Conservation (phyloP, 2,888 invertebrate genomes). For the Clistopyga incitator region DNA sequence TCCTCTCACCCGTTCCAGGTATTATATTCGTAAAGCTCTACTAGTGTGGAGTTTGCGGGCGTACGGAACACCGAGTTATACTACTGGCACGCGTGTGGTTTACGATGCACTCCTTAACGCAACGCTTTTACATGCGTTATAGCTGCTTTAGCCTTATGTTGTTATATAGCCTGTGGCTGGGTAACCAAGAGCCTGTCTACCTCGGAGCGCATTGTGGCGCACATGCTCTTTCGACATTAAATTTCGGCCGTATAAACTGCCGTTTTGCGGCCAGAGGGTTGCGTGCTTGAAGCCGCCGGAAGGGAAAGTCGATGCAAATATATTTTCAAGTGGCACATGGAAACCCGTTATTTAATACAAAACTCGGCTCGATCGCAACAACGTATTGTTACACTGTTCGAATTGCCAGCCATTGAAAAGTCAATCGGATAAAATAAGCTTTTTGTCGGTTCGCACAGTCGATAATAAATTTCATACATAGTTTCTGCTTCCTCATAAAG, state of each 20-base stretch:
- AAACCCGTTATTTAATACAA: too few relatives aligned
- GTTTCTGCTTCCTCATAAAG: too few relatives aligned
- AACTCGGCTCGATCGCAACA: too few relatives aligned
- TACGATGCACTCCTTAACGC: constrained; percentile 60
- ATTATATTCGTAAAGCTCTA: constrained; percentile 5
- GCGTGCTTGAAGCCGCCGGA: background rate
- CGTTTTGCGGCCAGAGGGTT: constrained; percentile 11
- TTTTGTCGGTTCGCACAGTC: too few relatives aligned
- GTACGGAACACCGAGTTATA: constrained; percentile 51
- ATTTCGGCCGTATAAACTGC: constrained; percentile 40
- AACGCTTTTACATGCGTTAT: constrained; percentile 39
- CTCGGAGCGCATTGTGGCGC: constrained; percentile 40
- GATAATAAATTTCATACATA: too few relatives aligned
- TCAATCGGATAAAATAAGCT: too few relatives aligned
- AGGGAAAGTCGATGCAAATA: constrained; percentile 3
- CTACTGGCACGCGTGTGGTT: constrained; percentile 57
- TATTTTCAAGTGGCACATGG: too few relatives aligned
- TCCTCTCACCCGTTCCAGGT: constrained; percentile 14
- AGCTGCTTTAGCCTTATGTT: constrained; percentile 28
- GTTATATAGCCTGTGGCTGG: constrained; percentile 19
- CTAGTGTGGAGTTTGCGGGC: constrained; percentile 16
- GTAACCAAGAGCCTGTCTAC: constrained; percentile 32
- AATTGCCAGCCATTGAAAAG: too few relatives aligned
- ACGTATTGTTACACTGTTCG: too few relatives aligned
- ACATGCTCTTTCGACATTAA: constrained; percentile 43